phyloP scores from a whole-genome alignment of 2,113 vertebrate genomes.

The Ailuropoda melanoleuca region DNA sequence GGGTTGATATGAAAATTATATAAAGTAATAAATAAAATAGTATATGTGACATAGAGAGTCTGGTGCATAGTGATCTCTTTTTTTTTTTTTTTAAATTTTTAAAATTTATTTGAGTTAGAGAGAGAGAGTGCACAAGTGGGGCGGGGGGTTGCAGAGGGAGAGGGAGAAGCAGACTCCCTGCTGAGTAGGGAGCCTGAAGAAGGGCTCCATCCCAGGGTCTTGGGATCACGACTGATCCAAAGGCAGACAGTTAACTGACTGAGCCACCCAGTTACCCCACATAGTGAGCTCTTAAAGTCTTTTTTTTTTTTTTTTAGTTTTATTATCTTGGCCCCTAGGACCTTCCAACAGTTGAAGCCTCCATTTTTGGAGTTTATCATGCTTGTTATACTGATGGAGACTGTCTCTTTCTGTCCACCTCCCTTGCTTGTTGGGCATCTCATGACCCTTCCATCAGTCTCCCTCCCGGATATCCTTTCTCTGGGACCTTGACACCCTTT shows the following conservation, averaged over 20 bases:
- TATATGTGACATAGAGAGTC: background rate
- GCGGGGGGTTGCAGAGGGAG: background rate
- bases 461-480: background rate
- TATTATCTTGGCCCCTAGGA: background rate
- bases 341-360: background rate
- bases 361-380: background rate
- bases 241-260: background rate
- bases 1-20: background rate
- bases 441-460: background rate
- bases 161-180: background rate
- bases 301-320: background rate
- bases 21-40: background rate
- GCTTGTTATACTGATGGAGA: background rate
- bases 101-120: background rate
- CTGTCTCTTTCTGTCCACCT: background rate
- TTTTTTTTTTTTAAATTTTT: background rate
- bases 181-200: background rate
- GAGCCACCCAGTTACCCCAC: background rate
- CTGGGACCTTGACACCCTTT: background rate
- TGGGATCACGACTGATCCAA: background rate
- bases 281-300: background rate
- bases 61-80: background rate
- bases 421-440: background rate
- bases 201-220: background rate
- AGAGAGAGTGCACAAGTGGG: background rate